Evolutionary conservation across 2,888 invertebrate species (phyloP), one percentile per base, ranked within the genome.

Genomic region (Metellina segmentata): DNA sequence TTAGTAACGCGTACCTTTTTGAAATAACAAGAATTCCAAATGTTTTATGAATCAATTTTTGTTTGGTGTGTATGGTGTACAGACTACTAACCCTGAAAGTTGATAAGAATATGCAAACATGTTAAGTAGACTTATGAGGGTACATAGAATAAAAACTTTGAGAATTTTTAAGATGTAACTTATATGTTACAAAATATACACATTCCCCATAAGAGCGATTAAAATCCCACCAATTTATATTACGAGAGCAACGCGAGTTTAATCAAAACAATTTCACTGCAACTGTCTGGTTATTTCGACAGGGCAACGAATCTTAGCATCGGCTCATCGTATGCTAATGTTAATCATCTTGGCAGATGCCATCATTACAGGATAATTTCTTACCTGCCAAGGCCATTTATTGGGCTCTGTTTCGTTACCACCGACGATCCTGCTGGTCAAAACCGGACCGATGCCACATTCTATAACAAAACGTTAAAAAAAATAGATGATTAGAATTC

Each of bases 371-470:
- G 51, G 51, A 77, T 13, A 61, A 8, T 34, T 79, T 13, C 83
- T 91, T 69, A 93, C 93, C 88, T 93, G 93, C 93, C 93, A 93
- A 74, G 93, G 93, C 93, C 93, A 93, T 78, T 93, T 91, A 53
- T 89, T 89, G 19, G 93, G 93, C 69, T 91, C 91, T 20, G 89
- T 85, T 74, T 93, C 91, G 49, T 88, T 91, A 48, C 93, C 93
- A n/a, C 93, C 93, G 51, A 93, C 93, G 16, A 93, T 93, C 49
- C 92, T 78, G 11, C 91, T 85, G 11, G 91, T 81, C 52, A 93
- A 51, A 51, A 93, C 74, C 20, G 93, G 91, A 74, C 90, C 93
- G 5, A 89, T 83, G 70, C 93, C 93, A 74, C 93, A 93, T 72
- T 70, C 93, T 93, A 82, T 13, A 61, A 85, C 13, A 61, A 49